Percentiles rank a stretch among this genome's conserved stretches.
Evolutionary conservation across 2,797 vertebrate genomes (phyloP).

Genomic region (Enteromius afrohamiltoni): DNA sequence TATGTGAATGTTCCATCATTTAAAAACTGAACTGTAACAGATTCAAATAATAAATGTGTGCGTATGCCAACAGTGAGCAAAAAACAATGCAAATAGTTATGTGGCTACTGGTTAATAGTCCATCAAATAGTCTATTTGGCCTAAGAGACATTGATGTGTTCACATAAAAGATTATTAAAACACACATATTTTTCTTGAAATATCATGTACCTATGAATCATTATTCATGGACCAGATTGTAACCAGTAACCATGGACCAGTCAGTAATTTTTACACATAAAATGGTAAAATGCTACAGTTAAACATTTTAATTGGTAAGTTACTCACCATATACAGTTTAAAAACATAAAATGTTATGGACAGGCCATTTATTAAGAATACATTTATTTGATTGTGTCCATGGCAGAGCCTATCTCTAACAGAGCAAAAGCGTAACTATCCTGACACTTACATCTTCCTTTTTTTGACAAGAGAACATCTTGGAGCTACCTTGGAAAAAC

Average conservation of each 20-base stretch:
- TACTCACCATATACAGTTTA: not conserved
- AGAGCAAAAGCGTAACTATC: conserved; percentile 19
- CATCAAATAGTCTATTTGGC: not conserved
- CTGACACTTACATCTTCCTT: conserved; percentile 25
- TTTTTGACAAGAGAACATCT: conserved; percentile 6
- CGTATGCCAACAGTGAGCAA: not conserved
- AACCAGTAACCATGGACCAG: not conserved
- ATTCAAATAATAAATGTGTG: not conserved
- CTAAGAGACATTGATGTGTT: not conserved
- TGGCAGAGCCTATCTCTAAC: conserved; percentile 19
- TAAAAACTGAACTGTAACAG: not conserved
- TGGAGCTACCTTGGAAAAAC: not conserved
- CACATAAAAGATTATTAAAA: not conserved
- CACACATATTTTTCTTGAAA: not conserved
- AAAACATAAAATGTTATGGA: not conserved
- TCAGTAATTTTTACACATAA: not conserved
- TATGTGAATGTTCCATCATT: not conserved
- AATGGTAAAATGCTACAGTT: not conserved
- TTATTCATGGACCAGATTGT: not conserved
- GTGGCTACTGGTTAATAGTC: not conserved
- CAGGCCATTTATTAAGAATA: not conserved
- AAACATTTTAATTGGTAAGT: not conserved
- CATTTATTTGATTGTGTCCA: not conserved
- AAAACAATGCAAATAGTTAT: not conserved
- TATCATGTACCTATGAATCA: not conserved